phyloP scores from a whole-genome alignment of 1,140 invertebrate species.

The Bombus huntii region DNA sequence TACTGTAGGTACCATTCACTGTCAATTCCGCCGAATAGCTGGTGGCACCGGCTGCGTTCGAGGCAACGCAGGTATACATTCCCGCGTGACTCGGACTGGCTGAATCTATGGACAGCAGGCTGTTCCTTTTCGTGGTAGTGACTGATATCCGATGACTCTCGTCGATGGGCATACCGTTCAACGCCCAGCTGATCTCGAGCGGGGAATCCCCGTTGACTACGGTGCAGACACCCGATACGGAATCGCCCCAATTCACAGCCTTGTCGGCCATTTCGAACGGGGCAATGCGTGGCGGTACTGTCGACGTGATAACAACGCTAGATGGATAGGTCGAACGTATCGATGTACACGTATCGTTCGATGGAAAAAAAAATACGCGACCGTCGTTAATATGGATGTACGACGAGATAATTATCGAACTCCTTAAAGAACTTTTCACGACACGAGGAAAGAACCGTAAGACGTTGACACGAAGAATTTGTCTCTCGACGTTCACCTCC shows the following conservation, averaged over 20 bases:
- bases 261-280: constrained; percentile 83
- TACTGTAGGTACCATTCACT: constrained; percentile 86
- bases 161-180: constrained; percentile 78
- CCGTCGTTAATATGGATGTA: neutral
- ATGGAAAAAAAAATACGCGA: neutral
- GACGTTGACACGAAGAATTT: neutral
- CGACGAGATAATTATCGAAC: too few relatives aligned
- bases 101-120: constrained; percentile 83
- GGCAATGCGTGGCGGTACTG: constrained; percentile 82
- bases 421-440: neutral
- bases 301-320: constrained; percentile 50
- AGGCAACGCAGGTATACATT: constrained; percentile 87
- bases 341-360: neutral
- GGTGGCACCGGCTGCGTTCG: constrained; percentile 89
- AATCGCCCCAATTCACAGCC: constrained; percentile 82
- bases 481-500: constrained; percentile 8
- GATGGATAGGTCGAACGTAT: constrained; percentile 4
- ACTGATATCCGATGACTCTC: constrained; percentile 73
- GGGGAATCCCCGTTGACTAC: constrained; percentile 86
- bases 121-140: constrained; percentile 82
- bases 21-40: constrained; percentile 86
- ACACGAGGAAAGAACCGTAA: neutral
- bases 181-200: constrained; percentile 86
- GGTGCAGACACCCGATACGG: constrained; percentile 83
- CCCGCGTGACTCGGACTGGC: constrained; percentile 85